A percentile compares a stretch with the other conserved stretches of the same genome.
Evolutionary conservation across 2,113 vertebrate species (phyloP).

Genomic region (Octodon degus): DNA sequence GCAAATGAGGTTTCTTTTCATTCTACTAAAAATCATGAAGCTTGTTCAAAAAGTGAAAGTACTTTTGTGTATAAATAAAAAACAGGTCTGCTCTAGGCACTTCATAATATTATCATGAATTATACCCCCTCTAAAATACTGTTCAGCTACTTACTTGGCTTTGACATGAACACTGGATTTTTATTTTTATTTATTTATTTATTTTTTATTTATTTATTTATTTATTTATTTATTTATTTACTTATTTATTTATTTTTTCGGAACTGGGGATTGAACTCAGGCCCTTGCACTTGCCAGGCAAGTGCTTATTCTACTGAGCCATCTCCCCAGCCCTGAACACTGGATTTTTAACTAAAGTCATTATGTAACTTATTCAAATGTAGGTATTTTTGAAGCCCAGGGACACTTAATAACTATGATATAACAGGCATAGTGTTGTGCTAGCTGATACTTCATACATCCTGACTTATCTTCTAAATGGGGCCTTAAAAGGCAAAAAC

Average conservation of each 20-base stretch:
- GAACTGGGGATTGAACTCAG: too few species aligned
- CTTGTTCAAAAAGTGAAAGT: background rate
- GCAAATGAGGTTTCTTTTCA: background rate
- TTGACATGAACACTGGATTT: background rate
- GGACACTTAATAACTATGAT: background rate
- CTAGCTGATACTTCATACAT: background rate
- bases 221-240: too few species aligned
- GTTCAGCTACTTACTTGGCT: background rate
- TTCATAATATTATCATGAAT: background rate
- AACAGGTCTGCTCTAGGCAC: background rate
- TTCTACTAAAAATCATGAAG: conserved; percentile 1
- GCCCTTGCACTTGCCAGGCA: too few species aligned
- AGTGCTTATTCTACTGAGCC: too few species aligned
- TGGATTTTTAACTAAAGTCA: background rate
- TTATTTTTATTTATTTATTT: too few species aligned
- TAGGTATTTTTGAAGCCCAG: background rate
- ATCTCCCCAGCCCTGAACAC: background rate
- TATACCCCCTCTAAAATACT: background rate
- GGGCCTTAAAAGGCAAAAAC: background rate
- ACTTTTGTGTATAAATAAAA: background rate
- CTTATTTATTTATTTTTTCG: too few species aligned
- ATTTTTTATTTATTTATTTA: too few species aligned
- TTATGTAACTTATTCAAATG: background rate
- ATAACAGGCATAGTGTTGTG: background rate
- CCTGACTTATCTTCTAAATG: background rate